A percentile compares a stretch with the other conserved stretches of the same genome.
Conservation (phyloP, 2,113 vertebrate species). For the Vicugna pacos region DNA sequence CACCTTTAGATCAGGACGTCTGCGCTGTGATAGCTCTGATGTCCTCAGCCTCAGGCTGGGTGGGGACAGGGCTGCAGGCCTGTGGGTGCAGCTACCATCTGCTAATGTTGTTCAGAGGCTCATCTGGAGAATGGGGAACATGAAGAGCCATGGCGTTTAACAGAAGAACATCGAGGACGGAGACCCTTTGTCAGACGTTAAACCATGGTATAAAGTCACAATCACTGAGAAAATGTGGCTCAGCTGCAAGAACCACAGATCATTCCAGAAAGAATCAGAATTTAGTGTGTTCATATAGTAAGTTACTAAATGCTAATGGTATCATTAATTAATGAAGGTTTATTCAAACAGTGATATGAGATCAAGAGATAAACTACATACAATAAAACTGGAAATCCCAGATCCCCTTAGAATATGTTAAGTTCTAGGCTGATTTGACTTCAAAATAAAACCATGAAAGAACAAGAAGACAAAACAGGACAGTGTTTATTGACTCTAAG, state of each 20-base stretch:
- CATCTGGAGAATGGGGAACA: not conserved
- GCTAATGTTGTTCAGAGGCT: not conserved
- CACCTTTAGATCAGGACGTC: not conserved
- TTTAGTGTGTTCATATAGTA: not conserved
- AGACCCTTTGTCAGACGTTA: accelerated
- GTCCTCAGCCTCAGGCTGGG: too few relatives aligned
- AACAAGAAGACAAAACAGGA: not conserved
- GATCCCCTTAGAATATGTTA: not conserved
- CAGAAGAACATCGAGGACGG: not conserved
- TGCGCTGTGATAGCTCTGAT: not conserved
- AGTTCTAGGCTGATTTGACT: not conserved
- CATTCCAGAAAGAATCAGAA: not conserved
- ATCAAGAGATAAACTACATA: not conserved
- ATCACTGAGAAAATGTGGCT: too few relatives aligned
- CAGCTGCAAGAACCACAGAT: not conserved
- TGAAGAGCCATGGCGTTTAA: not conserved
- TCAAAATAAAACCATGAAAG: not conserved
- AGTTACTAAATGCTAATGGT: not conserved
- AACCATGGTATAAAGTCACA: accelerated
- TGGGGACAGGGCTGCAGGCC: not conserved
- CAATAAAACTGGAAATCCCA: not conserved
- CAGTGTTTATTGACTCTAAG: not conserved
- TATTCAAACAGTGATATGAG: not conserved
- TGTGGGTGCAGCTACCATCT: not conserved
- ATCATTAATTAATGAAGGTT: not conserved